phyloP scores from a whole-genome alignment of 2,113 vertebrate species.

The Forbesichthys papilliferus region DNA sequence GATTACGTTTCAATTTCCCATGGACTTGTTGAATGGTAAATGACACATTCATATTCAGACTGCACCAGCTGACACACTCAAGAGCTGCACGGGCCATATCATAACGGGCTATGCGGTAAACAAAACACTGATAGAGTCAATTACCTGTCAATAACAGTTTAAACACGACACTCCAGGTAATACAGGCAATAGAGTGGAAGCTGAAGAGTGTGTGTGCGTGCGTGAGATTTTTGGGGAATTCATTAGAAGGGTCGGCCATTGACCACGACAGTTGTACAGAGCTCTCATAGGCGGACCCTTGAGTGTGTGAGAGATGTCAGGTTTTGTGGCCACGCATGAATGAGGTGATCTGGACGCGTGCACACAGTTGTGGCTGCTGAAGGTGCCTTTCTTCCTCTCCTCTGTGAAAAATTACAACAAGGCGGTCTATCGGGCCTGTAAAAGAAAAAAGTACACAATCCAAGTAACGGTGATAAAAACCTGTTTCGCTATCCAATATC shows the following conservation, averaged over 20 bases:
- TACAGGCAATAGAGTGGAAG: constrained; percentile 15
- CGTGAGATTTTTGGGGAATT: constrained; percentile 40
- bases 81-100: background rate
- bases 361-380: constrained; percentile 27
- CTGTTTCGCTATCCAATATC: no score
- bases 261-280: constrained; percentile 55
- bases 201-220: constrained; percentile 30
- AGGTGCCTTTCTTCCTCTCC: constrained; percentile 50
- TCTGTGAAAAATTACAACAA: no score
- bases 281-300: constrained; percentile 37
- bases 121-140: constrained; percentile 12
- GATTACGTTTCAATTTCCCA: constrained; percentile 18
- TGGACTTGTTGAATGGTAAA: background rate
- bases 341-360: constrained; percentile 46
- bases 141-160: constrained; percentile 23
- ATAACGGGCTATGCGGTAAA: background rate
- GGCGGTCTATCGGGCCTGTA: no score
- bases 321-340: constrained; percentile 42
- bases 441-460: no score
- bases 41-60: background rate
- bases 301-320: constrained; percentile 25
- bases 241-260: constrained; percentile 36
- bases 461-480: no score
- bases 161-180: constrained; percentile 15
- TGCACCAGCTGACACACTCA: background rate